A percentile compares a stretch with the other conserved stretches of the same genome.
These are phyloP conservation scores for Paramormyrops hopkinsi DNA, from an alignment of 2,797 vertebrate genomes.

Conservation along the genomic window DNA sequence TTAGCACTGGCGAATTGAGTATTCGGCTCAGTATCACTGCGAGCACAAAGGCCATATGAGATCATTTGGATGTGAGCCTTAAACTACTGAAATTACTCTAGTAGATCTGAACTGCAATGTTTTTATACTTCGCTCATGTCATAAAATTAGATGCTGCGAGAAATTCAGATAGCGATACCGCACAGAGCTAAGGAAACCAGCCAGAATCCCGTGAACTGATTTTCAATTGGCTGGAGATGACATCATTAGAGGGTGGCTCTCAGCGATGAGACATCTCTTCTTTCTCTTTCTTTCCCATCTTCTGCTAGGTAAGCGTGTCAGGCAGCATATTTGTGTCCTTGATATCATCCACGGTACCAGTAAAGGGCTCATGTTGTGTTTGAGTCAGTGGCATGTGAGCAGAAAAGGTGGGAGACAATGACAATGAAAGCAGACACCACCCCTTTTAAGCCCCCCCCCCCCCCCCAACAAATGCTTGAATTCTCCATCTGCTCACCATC, in stretches of 20 bases:
- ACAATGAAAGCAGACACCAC: constrained; percentile 14
- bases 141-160: not conserved
- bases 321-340: constrained; percentile 1
- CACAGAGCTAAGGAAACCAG: not conserved
- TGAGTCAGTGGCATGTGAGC: not conserved
- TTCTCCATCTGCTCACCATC: not conserved
- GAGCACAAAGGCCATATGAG: not conserved
- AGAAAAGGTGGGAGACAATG: not conserved
- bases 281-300: not conserved
- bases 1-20: not conserved
- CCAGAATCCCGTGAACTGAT: not conserved
- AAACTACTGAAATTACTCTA: not conserved
- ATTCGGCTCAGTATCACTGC: not conserved
- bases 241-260: constrained; percentile 5
- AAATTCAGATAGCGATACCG: not conserved
- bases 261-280: not conserved
- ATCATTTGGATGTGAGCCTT: not conserved
- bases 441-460: not conserved
- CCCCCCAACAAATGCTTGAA: not conserved
- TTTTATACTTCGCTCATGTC: not conserved
- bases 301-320: not conserved
- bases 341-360: not conserved
- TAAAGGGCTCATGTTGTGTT: not conserved
- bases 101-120: not conserved
- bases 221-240: constrained; percentile 22